These are phyloP conservation scores for Gadopsis bispinosus DNA, from an alignment of 2,797 vertebrate species.

Conservation along the genomic window DNA sequence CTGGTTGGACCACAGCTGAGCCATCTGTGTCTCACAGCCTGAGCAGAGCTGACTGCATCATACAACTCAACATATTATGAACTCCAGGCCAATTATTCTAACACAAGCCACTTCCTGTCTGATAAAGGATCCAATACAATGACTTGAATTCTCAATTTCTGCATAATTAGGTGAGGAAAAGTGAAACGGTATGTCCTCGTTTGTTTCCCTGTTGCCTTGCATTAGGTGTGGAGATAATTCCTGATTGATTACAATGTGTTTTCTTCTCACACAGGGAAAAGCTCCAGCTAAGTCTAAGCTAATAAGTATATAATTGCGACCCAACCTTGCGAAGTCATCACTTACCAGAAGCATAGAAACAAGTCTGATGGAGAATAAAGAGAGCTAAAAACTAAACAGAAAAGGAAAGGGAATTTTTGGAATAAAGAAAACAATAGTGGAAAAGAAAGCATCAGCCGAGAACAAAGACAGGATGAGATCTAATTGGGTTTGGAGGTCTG, in stretches of 20 bases:
- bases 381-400: slow-evolving; percentile 10
- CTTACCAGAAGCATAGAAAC: slow-evolving; percentile 27
- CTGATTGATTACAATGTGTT: neutral
- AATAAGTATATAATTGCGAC: slow-evolving; percentile 38
- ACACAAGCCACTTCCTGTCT: slow-evolving; percentile 45
- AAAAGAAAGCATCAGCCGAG: slow-evolving; percentile 6
- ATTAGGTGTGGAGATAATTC: slow-evolving; percentile 14
- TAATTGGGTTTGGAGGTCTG: slow-evolving; percentile 70
- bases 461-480: slow-evolving; percentile 38
- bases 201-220: slow-evolving; percentile 20
- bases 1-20: slow-evolving; percentile 65
- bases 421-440: slow-evolving; percentile 7
- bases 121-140: slow-evolving; percentile 39
- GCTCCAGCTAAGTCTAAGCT: slow-evolving; percentile 7
- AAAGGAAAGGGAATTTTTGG: neutral
- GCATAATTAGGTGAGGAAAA: slow-evolving; percentile 8
- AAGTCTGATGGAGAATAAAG: slow-evolving; percentile 6
- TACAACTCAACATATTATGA: slow-evolving; percentile 46
- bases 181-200: neutral
- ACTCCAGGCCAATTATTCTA: slow-evolving; percentile 48
- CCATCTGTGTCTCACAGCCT: slow-evolving; percentile 78
- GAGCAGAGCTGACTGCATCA: slow-evolving; percentile 47
- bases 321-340: neutral
- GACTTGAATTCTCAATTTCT: slow-evolving; percentile 1
- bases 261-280: slow-evolving; percentile 7